phyloP scores from a whole-genome alignment of 2,888 invertebrate species.

The Mesochorus sp. region DNA sequence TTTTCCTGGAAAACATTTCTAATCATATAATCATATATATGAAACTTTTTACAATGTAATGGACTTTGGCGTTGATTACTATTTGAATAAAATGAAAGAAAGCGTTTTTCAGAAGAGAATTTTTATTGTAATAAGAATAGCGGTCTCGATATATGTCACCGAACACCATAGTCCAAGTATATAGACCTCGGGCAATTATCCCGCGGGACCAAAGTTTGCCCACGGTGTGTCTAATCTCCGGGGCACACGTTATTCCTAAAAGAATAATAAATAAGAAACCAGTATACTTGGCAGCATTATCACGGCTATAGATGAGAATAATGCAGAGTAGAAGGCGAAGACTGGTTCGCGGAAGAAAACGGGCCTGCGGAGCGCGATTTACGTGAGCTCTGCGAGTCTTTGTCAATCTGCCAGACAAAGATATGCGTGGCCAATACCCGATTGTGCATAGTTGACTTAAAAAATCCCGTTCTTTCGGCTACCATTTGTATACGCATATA shows the following conservation, averaged over 20 bases:
- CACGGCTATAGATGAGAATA: constrained; percentile 11
- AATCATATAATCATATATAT: too few species aligned
- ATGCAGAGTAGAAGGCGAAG: constrained; percentile 48
- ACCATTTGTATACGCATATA: neutral
- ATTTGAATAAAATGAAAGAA: neutral
- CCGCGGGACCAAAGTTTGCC: neutral
- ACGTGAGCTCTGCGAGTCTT: constrained; percentile 65
- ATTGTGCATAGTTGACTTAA: constrained; percentile 61
- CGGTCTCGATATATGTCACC: constrained; percentile 20
- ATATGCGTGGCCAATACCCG: constrained; percentile 64
- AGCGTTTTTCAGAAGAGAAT: constrained; percentile 6
- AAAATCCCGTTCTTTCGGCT: constrained; percentile 30
- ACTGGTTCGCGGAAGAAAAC: constrained; percentile 55
- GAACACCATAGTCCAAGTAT: too few species aligned
- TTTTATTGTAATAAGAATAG: constrained; percentile 23
- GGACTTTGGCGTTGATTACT: constrained; percentile 12
- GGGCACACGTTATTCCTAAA: neutral
- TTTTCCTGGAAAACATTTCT: constrained; percentile 5
- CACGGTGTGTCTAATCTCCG: neutral
- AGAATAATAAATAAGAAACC: neutral
- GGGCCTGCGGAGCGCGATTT: constrained; percentile 40
- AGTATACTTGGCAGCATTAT: neutral
- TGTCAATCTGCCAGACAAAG: constrained; percentile 60
- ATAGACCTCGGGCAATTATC: constrained; percentile 5
- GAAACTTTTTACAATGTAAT: too few species aligned